Conservation (phyloP, 2,113 vertebrate species). For the Condylura cristata region DNA sequence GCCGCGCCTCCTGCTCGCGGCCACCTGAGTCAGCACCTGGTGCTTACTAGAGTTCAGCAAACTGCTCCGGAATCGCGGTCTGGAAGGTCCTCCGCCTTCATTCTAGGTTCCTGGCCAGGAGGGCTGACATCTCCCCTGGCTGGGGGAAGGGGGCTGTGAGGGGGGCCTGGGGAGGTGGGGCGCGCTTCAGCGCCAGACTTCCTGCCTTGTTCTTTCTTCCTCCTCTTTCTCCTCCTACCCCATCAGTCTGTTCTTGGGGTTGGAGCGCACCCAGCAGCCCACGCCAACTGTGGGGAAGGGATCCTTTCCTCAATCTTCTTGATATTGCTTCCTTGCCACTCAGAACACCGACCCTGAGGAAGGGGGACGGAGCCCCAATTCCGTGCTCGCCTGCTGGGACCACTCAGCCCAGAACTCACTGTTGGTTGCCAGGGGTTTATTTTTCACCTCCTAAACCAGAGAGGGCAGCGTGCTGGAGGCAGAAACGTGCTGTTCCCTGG, state of each 20-base stretch:
- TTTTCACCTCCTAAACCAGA: neutral
- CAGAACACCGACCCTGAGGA: too few relatives aligned
- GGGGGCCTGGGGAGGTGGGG: rapidly evolving
- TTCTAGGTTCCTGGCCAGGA: too few relatives aligned
- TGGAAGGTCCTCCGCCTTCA: rapidly evolving
- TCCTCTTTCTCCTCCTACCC: rapidly evolving
- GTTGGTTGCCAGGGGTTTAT: rapidly evolving
- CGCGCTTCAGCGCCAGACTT: neutral
- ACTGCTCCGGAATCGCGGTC: neutral
- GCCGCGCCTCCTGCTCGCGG: neutral
- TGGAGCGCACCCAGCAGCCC: neutral
- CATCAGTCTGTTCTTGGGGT: neutral
- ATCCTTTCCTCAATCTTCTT: neutral
- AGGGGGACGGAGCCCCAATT: neutral
- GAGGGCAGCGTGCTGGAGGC: rapidly evolving
- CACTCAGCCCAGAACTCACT: neutral
- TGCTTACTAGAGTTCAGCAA: neutral
- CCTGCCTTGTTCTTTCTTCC: rapidly evolving
- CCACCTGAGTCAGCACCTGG: neutral
- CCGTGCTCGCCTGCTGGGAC: neutral
- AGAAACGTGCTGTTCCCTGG: too few relatives aligned
- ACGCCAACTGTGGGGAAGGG: neutral
- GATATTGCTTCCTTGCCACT: neutral
- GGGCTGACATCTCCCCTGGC: neutral
- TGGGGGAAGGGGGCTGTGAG: neutral